Conservation (phyloP, 2,888 invertebrate species). For the Corbicula japonica region DNA sequence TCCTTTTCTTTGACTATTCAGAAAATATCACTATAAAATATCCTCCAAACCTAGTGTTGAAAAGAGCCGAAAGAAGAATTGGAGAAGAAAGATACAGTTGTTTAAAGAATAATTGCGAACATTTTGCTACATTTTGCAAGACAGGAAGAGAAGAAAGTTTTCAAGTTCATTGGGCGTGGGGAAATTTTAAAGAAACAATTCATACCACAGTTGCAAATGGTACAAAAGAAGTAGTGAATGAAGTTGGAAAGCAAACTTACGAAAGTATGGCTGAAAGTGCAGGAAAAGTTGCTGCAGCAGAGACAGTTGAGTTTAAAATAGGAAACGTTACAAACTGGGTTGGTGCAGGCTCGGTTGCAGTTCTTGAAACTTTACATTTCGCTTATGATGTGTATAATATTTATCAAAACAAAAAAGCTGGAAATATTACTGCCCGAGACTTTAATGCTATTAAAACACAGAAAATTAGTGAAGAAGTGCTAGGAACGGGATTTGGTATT, state of each 20-base stretch:
- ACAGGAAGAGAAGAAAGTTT: no score
- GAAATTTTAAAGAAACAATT: slow-evolving; percentile 21
- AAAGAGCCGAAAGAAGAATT: slow-evolving; percentile 24
- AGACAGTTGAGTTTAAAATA: slow-evolving; percentile 8
- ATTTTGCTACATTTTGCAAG: no score
- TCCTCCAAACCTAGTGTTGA: slow-evolving; percentile 7
- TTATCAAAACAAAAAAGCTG: slow-evolving; percentile 15
- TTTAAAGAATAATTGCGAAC: no score
- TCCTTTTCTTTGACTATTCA: slow-evolving; percentile 32
- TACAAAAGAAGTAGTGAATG: slow-evolving; percentile 8
- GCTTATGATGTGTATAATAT: slow-evolving; percentile 5
- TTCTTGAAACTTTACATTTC: slow-evolving; percentile 6
- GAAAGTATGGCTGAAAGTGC: no score
- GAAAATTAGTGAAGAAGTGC: slow-evolving; percentile 11
- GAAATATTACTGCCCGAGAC: slow-evolving; percentile 17
- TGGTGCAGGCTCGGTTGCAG: slow-evolving; percentile 15
- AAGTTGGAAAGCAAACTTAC: no score
- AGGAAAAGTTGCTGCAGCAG: no score
- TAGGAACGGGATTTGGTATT: slow-evolving; percentile 3
- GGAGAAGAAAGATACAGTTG: slow-evolving; percentile 21
- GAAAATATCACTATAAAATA: slow-evolving; percentile 3
- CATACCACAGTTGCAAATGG: background rate
- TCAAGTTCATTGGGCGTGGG: slow-evolving; percentile 31
- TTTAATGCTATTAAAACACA: slow-evolving; percentile 16
- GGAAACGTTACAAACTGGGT: slow-evolving; percentile 15